Evolutionary conservation across 2,113 vertebrate genomes (phyloP).

Genomic region (Myotis brandtii): DNA sequence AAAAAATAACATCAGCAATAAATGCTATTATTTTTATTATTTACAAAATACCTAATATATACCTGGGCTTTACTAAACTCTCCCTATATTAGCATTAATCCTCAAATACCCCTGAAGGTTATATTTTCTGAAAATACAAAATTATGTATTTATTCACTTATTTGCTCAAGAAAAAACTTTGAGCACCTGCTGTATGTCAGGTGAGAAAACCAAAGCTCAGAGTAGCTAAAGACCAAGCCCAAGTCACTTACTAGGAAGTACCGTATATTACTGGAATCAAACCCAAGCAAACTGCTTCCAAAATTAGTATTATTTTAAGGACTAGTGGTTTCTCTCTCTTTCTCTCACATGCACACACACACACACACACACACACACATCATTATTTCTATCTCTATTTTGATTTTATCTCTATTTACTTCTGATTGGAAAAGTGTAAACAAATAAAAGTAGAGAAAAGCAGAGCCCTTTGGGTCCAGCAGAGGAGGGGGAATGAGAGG

Average conservation of each 20-base stretch:
- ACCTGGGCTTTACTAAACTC: neutral
- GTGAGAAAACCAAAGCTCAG: neutral
- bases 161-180: constrained; percentile 31
- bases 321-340: neutral
- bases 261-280: neutral
- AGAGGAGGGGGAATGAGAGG: neutral
- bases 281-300: neutral
- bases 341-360: neutral
- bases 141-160: neutral
- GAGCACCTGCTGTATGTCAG: neutral
- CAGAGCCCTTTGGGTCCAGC: neutral
- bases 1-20: neutral
- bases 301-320: neutral
- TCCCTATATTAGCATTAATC: neutral
- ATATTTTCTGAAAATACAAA: constrained; percentile 6
- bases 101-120: neutral
- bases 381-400: neutral
- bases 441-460: neutral
- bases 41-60: neutral
- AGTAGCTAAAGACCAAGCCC: neutral
- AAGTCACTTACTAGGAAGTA: neutral
- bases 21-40: neutral
- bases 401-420: neutral
- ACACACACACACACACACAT: neutral
- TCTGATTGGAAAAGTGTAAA: neutral